Conservation (phyloP, 1,140 invertebrate species). For the Drosophila hydei region DNA sequence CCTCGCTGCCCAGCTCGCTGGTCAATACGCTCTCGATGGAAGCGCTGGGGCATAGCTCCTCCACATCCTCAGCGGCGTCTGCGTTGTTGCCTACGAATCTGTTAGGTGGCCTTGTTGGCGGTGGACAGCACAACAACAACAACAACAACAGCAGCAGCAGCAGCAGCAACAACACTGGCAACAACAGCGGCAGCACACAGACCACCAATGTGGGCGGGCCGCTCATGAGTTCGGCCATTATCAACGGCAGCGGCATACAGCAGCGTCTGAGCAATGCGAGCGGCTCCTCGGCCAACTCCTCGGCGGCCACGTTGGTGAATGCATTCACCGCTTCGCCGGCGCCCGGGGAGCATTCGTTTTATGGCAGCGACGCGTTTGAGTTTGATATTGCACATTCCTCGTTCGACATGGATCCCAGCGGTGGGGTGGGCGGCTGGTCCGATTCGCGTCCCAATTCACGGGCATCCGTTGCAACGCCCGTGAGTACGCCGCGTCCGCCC, state of each 20-base stretch:
- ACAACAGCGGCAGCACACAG: conserved; percentile 55
- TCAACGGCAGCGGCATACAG: conserved; percentile 86
- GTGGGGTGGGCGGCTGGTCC: conserved; percentile 69
- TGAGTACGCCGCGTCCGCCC: conserved; percentile 77
- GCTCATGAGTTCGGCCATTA: conserved; percentile 87
- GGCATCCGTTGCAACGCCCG: conserved; percentile 81
- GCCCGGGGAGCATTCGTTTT: conserved; percentile 66
- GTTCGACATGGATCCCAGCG: conserved; percentile 80
- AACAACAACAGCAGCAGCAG: conserved; percentile 30
- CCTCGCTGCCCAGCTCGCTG: conserved; percentile 69
- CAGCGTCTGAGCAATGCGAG: conserved; percentile 56
- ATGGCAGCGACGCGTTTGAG: conserved; percentile 72
- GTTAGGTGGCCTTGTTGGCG: conserved; percentile 75
- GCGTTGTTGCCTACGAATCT: conserved; percentile 59
- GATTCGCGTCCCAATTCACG: conserved; percentile 83
- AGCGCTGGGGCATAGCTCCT: conserved; percentile 52
- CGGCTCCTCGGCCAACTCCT: conserved; percentile 63
- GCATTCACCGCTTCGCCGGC: conserved; percentile 72
- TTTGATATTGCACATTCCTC: conserved; percentile 83
- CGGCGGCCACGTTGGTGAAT: conserved; percentile 65
- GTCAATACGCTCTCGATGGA: conserved; percentile 77
- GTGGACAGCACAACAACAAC: conserved; percentile 65
- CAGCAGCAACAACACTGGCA: conserved; percentile 86
- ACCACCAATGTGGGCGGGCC: conserved; percentile 86
- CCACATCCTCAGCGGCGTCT: conserved; percentile 49